Evolutionary conservation across 1,140 invertebrate species (phyloP), one percentile per base, ranked within the genome.

Genomic region (Trissolcus basalis): DNA sequence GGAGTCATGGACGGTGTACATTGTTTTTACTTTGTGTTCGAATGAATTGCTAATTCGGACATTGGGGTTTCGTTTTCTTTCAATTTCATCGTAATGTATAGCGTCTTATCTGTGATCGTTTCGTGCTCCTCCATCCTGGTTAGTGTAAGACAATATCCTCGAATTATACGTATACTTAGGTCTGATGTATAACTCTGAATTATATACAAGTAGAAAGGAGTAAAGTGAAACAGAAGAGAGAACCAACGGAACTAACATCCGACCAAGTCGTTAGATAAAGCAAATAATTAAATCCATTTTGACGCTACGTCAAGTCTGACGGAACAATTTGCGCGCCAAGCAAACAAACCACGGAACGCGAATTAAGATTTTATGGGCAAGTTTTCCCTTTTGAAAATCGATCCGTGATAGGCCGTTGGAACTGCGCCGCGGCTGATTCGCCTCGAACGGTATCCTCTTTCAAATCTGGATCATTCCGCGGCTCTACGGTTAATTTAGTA

Each of bases 211-310:
- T 27, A 39, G 16, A 12, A 59, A 35, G 4, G 32, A 44, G 41
- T 49, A 35, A 63, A 71, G 59, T 58, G 39, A 55, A 61, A 70
- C 43, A 39, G 67, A 56, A 27, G 19, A 27, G 19, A n/a, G n/a
- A n/a, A n/a, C n/a, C n/a, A n/a, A n/a, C n/a, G n/a, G n/a, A n/a
- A 27, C 19, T 27, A 27, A 27, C 19, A 6, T 27, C 19, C 19
- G 6, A 27, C 2, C 19, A 27, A 27, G 19, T 27, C 1, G 19
- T 27, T 27, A 45, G 41, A 70, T 49, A 55, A 61, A 45, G 48
- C n/a, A 48, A 60, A 63, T 71, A 72, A 59, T 72, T 58, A 53
- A 58, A 64, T 58, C 33, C 60, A 54, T 65, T 72, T 72, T 53
- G 43, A 65, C 41, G 27, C 48, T 32, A 27, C 19, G 19, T 59